Evolutionary conservation across 2,888 invertebrate species (phyloP).

Genomic region (Acanthosepion esculentum): DNA sequence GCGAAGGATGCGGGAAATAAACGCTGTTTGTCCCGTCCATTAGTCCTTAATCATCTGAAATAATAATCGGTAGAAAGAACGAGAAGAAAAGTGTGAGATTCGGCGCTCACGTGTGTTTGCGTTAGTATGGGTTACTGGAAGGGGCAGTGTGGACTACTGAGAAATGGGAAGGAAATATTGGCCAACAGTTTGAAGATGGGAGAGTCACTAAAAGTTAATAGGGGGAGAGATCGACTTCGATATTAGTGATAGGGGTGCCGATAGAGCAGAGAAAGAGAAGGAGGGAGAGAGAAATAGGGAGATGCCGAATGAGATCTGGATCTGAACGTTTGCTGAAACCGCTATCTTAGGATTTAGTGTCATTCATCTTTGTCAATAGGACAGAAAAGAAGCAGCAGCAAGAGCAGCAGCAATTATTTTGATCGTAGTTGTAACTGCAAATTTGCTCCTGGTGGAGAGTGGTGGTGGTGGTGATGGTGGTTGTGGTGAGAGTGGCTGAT

Average conservation of each 20-base stretch:
- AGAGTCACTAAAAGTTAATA: neutral
- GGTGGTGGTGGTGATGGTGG: neutral
- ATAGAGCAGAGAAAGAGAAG: neutral
- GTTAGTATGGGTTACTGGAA: neutral
- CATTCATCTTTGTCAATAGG: neutral
- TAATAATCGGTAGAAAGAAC: neutral
- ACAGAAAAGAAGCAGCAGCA: neutral
- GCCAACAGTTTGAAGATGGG: neutral
- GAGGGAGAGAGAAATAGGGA: neutral
- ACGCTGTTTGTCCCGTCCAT: conserved; percentile 46
- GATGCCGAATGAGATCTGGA: neutral
- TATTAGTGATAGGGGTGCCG: neutral
- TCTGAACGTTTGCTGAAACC: neutral
- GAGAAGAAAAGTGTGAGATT: conserved; percentile 14
- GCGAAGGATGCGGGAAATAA: conserved; percentile 42
- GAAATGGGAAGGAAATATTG: neutral
- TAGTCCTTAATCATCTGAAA: conserved; percentile 47
- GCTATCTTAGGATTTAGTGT: neutral
- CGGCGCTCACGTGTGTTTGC: neutral
- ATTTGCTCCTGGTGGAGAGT: neutral
- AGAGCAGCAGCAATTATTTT: neutral
- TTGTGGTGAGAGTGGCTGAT: neutral
- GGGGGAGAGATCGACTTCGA: conserved; percentile 24
- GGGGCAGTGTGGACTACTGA: neutral
- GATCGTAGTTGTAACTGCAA: neutral